phyloP scores from a whole-genome alignment of 2,888 invertebrate species.

The Syrista parreyssii region DNA sequence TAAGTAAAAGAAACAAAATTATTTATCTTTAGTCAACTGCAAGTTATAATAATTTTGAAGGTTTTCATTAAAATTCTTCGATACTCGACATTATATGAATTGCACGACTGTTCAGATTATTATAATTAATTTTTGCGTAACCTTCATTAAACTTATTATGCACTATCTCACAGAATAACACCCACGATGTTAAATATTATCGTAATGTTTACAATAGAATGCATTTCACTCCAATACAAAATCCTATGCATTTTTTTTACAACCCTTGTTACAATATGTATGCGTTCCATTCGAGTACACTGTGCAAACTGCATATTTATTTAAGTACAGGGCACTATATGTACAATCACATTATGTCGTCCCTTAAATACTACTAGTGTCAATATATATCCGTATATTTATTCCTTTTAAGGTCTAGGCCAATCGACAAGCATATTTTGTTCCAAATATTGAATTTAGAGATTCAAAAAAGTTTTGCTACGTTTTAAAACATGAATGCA shows the following conservation, averaged over 20 bases:
- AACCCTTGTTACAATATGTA: neutral
- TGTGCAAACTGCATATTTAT: neutral
- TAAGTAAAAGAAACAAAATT: neutral
- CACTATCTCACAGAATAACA: neutral
- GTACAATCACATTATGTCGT: neutral
- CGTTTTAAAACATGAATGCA: neutral
- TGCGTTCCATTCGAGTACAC: neutral
- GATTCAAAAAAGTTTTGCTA: neutral
- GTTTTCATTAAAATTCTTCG: neutral
- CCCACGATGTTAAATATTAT: neutral
- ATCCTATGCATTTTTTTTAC: neutral
- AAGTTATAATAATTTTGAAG: neutral
- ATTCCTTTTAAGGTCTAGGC: neutral
- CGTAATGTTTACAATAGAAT: neutral
- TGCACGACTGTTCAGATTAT: neutral
- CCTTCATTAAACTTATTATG: neutral
- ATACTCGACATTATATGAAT: neutral
- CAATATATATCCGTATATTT: neutral
- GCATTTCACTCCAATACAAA: neutral
- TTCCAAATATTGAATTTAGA: neutral
- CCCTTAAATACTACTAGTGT: neutral
- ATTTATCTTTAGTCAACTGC: neutral
- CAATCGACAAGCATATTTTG: neutral
- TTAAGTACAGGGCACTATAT: neutral
- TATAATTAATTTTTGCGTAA: neutral